These are phyloP conservation scores for Parascotia fuliginaria DNA, from an alignment of 2,888 invertebrate genomes.

Conservation along the genomic window DNA sequence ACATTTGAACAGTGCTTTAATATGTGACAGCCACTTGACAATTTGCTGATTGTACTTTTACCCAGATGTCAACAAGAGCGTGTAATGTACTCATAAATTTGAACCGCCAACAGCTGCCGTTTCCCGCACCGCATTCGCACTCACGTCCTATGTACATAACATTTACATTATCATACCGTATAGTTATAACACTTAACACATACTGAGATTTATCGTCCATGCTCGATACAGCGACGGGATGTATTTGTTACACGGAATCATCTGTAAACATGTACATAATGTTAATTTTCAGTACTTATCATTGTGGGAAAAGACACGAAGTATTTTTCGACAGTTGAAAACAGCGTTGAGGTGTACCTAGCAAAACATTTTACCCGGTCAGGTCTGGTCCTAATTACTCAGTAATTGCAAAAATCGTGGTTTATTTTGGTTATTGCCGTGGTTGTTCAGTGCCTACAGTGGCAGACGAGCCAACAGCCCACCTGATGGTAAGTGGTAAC, in stretches of 20 bases:
- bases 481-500: no score
- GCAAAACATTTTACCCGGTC: no score
- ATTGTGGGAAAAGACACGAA: no score
- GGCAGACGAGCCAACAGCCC: no score
- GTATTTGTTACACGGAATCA: slow-evolving; percentile 78
- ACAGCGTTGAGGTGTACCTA: no score
- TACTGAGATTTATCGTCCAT: slow-evolving; percentile 82
- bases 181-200: slow-evolving; percentile 80
- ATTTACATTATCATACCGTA: slow-evolving; percentile 50
- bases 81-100: slow-evolving; percentile 12
- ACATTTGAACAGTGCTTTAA: not conserved
- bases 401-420: no score
- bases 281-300: not conserved
- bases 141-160: slow-evolving; percentile 58
- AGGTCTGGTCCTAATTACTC: no score
- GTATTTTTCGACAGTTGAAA: no score
- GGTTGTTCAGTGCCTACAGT: no score
- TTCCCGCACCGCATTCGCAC: slow-evolving; percentile 5
- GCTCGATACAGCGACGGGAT: slow-evolving; percentile 74
- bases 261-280: slow-evolving; percentile 60
- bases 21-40: not conserved
- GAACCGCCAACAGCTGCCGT: slow-evolving; percentile 6
- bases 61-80: not conserved
- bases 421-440: no score
- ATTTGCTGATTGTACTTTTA: no score